These are phyloP conservation scores for Chionis minor DNA, from an alignment of 2,113 vertebrate species.

Conservation along the genomic window DNA sequence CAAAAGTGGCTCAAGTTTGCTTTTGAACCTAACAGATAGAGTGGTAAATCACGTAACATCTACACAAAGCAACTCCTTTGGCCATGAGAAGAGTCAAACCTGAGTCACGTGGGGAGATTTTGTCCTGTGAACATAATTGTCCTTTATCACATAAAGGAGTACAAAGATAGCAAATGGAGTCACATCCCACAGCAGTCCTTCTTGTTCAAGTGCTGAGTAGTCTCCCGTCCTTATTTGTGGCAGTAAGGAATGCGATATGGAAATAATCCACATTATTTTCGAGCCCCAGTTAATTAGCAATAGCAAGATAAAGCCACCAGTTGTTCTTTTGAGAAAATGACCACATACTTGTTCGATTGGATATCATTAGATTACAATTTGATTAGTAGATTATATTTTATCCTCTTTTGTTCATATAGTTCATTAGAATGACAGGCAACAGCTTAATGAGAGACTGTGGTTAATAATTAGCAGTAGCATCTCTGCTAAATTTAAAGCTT, in stretches of 20 bases:
- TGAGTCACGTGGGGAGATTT: not conserved
- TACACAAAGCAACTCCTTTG: not conserved
- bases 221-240: not conserved
- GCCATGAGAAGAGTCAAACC: not conserved
- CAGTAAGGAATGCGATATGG: not conserved
- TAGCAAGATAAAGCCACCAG: not conserved
- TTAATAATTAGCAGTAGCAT: conserved; percentile 48
- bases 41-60: not conserved
- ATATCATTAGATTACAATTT: not conserved
- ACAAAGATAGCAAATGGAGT: not conserved
- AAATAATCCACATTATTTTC: not conserved
- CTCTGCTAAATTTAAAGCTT: conserved; percentile 55
- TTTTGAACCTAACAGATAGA: not conserved
- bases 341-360: not conserved
- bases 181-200: not conserved
- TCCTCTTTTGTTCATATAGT: not conserved
- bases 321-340: not conserved
- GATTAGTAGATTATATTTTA: conserved; percentile 21
- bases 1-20: not conserved
- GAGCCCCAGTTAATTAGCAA: not conserved
- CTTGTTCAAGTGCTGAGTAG: not conserved
- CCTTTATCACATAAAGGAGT: not conserved
- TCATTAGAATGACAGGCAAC: conserved; percentile 16
- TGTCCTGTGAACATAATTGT: not conserved
- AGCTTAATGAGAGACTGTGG: conserved; percentile 29